phyloP scores from a whole-genome alignment of 2,888 invertebrate species.

The Acrocyrtus sp. region DNA sequence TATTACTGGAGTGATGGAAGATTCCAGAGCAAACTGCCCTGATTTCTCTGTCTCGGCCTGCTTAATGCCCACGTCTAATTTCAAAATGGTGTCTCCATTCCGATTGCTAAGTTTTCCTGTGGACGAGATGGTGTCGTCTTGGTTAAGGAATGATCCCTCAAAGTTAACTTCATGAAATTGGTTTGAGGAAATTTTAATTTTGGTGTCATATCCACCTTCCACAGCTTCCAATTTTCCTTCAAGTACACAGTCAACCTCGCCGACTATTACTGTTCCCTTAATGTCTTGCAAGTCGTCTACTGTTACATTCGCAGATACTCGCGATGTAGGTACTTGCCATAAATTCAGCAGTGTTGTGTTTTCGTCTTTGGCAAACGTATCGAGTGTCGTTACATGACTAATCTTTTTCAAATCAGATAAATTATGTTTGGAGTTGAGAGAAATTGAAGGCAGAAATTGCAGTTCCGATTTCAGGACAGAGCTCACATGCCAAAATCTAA shows the following conservation, averaged over 20 bases:
- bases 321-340: background rate
- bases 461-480: conserved; percentile 25
- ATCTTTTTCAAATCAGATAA: conserved; percentile 23
- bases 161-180: conserved; percentile 21
- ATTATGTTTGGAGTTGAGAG: conserved; percentile 24
- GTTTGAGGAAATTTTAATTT: conserved; percentile 28
- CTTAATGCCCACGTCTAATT: background rate
- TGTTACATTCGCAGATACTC: background rate
- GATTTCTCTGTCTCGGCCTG: background rate
- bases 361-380: conserved; percentile 16
- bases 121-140: background rate
- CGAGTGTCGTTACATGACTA: conserved; percentile 12
- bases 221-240: conserved; percentile 20
- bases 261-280: conserved; percentile 25
- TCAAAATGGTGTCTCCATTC: conserved; percentile 7
- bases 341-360: conserved; percentile 16
- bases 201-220: conserved; percentile 10
- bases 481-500: conserved; percentile 19
- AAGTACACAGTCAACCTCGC: conserved; percentile 18
- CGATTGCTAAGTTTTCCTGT: conserved; percentile 1
- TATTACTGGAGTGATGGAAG: background rate
- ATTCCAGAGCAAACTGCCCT: background rate
- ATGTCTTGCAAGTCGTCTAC: conserved; percentile 39
- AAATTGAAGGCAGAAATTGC: conserved; percentile 21
- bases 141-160: conserved; percentile 4